phyloP scores from a whole-genome alignment of 2,113 vertebrate species.

The Gracilinanus agilis region DNA sequence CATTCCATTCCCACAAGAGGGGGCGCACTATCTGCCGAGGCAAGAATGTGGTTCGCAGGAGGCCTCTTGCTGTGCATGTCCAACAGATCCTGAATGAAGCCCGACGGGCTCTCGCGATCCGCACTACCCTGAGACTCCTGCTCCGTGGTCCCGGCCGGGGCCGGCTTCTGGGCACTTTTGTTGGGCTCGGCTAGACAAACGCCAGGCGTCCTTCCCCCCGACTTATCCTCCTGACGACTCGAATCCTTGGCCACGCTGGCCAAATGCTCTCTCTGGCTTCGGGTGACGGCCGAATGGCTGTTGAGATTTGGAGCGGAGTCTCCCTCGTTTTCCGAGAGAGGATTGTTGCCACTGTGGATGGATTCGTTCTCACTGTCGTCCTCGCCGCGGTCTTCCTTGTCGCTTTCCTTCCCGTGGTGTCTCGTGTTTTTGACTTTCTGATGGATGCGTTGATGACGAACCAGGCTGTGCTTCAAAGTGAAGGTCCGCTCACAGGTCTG shows the following conservation, averaged over 20 bases:
- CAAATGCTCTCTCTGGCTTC: conserved; percentile 77
- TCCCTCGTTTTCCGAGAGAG: conserved; percentile 88
- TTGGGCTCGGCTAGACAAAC: conserved; percentile 56
- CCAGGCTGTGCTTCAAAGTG: conserved; percentile 98
- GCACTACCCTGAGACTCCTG: conserved; percentile 71
- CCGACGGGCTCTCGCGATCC: conserved; percentile 66
- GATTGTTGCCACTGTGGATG: conserved; percentile 89
- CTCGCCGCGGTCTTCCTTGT: conserved; percentile 84
- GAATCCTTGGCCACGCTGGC: conserved; percentile 32
- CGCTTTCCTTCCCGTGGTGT: conserved; percentile 84
- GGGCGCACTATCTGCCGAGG: conserved; percentile 82
- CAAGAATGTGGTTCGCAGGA: conserved; percentile 85
- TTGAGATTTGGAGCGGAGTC: conserved; percentile 63
- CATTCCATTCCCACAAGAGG: conserved; percentile 91
- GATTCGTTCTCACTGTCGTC: conserved; percentile 91
- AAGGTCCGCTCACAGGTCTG: conserved; percentile 97
- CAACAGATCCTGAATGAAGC: conserved; percentile 87
- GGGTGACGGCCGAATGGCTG: conserved; percentile 62
- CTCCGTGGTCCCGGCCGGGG: conserved; percentile 43
- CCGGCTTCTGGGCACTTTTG: conserved; percentile 64
- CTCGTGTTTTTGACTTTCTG: conserved; percentile 88
- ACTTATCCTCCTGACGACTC: conserved; percentile 74
- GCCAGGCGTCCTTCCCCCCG: background rate
- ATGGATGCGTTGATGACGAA: conserved; percentile 97
- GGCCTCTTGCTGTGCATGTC: conserved; percentile 86